Percentiles rank a stretch among this genome's conserved stretches.
Conservation (phyloP, 2,797 vertebrate species). For the Anguilla pacifica region DNA sequence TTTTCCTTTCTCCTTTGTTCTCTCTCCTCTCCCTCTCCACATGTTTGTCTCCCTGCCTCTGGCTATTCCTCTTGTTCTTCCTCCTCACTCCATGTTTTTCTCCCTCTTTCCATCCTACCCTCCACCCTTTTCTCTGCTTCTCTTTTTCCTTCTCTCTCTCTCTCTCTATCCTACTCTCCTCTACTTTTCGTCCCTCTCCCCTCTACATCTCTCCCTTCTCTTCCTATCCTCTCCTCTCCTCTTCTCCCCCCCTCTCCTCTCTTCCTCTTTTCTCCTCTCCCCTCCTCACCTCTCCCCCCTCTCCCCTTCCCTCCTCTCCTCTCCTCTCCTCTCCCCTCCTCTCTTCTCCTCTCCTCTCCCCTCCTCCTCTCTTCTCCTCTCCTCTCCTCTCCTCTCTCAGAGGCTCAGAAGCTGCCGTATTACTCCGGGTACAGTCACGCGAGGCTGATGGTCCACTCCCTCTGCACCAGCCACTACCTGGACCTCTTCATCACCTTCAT, state of each 20-base stretch:
- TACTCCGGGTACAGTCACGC: conserved; percentile 85
- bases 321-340: neutral
- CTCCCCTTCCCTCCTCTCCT: neutral
- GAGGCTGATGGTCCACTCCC: conserved; percentile 88
- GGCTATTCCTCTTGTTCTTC: conserved; percentile 2
- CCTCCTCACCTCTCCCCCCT: neutral
- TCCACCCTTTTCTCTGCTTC: neutral
- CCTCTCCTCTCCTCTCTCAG: neutral
- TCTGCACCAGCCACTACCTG: conserved; percentile 95
- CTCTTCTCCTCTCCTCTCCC: neutral
- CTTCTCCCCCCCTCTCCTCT: neutral
- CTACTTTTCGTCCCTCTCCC: neutral
- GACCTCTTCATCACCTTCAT: conserved; percentile 96
- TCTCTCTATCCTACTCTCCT: neutral
- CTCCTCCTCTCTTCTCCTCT: neutral
- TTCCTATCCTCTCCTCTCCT: conserved; percentile 21
- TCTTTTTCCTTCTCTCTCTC: neutral
- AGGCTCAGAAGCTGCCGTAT: conserved; percentile 94
- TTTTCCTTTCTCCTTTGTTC: conserved; percentile 10
- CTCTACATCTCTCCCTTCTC: neutral
- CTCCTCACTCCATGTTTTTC: neutral
- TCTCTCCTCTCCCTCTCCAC: neutral
- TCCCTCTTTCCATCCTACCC: neutral
- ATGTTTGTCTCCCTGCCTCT: neutral
- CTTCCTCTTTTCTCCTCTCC: conserved; percentile 14